Evolutionary conservation across 2,797 vertebrate species (phyloP).

Genomic region (Halcyon leucocephala): DNA sequence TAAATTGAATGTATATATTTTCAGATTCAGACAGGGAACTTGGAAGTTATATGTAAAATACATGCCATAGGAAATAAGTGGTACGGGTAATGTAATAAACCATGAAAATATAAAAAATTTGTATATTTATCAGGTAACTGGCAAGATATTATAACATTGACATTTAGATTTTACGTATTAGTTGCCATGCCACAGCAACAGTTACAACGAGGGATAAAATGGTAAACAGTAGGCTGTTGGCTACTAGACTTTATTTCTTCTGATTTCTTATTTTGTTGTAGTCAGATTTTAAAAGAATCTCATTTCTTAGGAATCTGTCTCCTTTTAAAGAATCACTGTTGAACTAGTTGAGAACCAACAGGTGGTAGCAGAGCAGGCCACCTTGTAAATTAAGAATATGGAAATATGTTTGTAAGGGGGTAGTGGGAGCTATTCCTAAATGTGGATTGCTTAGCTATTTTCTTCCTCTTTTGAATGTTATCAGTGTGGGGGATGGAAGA

Average conservation of each 20-base stretch:
- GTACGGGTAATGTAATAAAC: not conserved
- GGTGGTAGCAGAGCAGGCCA: not conserved
- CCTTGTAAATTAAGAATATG: not conserved
- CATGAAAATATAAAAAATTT: not conserved
- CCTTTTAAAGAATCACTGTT: not conserved
- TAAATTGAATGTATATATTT: not conserved
- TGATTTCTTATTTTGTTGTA: not conserved
- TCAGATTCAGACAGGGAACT: not conserved
- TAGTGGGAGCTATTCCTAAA: not conserved
- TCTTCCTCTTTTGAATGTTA: not conserved
- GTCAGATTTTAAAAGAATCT: not conserved
- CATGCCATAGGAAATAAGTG: not conserved
- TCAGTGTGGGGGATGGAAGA: not conserved
- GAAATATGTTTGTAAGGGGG: fast-evolving
- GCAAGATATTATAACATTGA: not conserved
- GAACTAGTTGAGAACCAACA: not conserved
- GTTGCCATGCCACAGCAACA: not conserved
- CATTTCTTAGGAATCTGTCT: not conserved
- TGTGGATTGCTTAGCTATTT: not conserved
- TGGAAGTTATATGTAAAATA: not conserved
- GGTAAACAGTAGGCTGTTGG: not conserved
- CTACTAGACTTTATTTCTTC: not conserved
- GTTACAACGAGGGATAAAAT: not conserved
- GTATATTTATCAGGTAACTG: not conserved
- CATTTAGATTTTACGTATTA: not conserved